Conservation (phyloP, 37 sponge, comb jelly and placozoan species). For the Eunapius fragilis region DNA sequence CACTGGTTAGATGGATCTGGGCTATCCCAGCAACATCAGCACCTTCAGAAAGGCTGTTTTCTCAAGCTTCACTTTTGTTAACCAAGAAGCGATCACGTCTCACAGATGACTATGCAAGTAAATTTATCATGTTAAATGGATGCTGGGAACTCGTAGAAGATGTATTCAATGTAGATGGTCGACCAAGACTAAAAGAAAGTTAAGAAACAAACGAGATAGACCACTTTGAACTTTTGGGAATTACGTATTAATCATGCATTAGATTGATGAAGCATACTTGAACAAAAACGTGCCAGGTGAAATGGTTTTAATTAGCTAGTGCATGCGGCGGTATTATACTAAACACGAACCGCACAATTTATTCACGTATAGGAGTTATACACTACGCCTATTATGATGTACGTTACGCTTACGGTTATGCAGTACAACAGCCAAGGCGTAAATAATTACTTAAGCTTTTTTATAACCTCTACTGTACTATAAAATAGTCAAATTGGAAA, state of each 20-base stretch:
- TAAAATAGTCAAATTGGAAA: no score
- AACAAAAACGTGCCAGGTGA: not conserved
- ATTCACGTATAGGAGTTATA: no score
- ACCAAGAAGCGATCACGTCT: not conserved
- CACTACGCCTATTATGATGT: no score
- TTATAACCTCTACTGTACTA: no score
- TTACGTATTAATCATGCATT: not conserved
- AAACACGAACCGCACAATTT: no score
- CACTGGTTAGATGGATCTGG: not conserved
- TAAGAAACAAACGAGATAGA: not conserved
- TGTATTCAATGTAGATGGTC: not conserved
- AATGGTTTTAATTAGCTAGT: no score
- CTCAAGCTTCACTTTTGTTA: not conserved
- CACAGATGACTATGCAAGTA: not conserved
- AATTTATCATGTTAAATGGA: not conserved
- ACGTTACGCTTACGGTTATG: no score
- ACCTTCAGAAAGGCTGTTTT: constrained; percentile 6
- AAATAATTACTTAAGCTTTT: no score
- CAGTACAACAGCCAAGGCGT: no score
- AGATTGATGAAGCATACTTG: not conserved
- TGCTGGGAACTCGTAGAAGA: not conserved
- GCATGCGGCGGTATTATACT: no score
- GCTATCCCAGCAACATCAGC: constrained; percentile 4
- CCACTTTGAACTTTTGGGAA: not conserved
- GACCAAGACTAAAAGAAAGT: not conserved